Evolutionary conservation across 2,797 vertebrate species (phyloP).

Genomic region (Erithacus rubecula): DNA sequence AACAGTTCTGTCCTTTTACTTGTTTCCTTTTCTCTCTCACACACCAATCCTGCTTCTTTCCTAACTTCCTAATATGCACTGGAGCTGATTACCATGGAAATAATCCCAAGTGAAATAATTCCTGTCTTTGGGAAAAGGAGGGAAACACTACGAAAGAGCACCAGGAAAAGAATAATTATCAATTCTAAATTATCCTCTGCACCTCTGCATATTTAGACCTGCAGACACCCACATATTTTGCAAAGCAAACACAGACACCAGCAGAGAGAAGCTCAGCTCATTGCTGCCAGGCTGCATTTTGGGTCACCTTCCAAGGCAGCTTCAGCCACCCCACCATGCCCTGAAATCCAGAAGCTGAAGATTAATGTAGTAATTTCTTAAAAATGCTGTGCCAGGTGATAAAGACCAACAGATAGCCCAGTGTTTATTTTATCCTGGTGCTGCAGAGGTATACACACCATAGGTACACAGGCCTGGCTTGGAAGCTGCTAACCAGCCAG

Average conservation of each 20-base stretch:
- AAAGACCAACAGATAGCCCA: not conserved
- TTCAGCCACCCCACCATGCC: not conserved
- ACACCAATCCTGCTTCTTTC: not conserved
- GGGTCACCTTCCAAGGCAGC: not conserved
- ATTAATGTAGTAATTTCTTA: not conserved
- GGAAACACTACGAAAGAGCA: not conserved
- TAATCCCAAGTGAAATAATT: not conserved
- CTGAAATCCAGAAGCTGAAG: not conserved
- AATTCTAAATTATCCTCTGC: not conserved
- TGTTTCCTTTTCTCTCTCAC: not conserved
- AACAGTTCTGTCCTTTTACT: not conserved
- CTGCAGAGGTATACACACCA: not conserved
- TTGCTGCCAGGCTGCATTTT: not conserved
- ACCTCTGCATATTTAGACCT: not conserved
- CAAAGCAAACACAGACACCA: not conserved
- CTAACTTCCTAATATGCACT: not conserved
- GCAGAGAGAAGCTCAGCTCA: not conserved
- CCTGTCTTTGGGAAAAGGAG: rapidly evolving
- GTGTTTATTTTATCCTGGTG: not conserved
- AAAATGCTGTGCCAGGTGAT: not conserved
- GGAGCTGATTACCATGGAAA: not conserved
- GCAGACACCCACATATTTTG: not conserved
- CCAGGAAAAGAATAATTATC: not conserved
- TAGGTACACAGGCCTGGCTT: not conserved
- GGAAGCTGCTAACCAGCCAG: not conserved